Base-by-base conservation (phyloP, 2,888 invertebrate species). In the Heliconius hortense region DNA sequence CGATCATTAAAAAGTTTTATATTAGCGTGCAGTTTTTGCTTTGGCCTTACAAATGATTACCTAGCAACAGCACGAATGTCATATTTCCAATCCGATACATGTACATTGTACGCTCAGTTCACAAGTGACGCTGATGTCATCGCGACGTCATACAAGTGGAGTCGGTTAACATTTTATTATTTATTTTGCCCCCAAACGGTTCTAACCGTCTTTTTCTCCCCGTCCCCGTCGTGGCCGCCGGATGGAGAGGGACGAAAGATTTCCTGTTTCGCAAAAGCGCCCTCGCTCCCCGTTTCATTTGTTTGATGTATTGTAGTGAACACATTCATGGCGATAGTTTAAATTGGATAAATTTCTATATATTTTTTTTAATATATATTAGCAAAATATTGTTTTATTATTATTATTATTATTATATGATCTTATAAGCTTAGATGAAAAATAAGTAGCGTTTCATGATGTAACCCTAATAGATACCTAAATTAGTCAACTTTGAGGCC, bases 111-210 rank as follows among this genome's bases (percentile, higher is more conserved):
- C 87, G 89, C 89, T 89, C 87, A 88, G 91, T 89, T 90, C 89
- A 91, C 91, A 92, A 92, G 88, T 87, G 84, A 86, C 85, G 90
- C 85, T 93, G 93, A 93, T 92, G 92, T 93, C 93, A 93, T 90
- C 89, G 70, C 79, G 73, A 79, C 84, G 83, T 83, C 87, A 84
- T 84, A 83, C 89, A 87, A 89, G 87, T 88, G 87, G 88, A 88
- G 87, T 88, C 88, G 86, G 81, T 84, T 85, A 82, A 84, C 84
- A 84, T 85, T 88, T 89, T 91, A 88, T 89, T 92, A 90, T 92
- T 90, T 91, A 89, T 91, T 92, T 91, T 90, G 87, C 84, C 84
- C 84, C 86, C 89, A 87, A 89, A 90, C 90, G 89, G 79, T 81
- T 81, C 81, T 78, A 92, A 92, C 92, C 91, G 92, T 90, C 91